phyloP scores from a whole-genome alignment of 2,113 vertebrate genomes.

The Trogon surrucura region DNA sequence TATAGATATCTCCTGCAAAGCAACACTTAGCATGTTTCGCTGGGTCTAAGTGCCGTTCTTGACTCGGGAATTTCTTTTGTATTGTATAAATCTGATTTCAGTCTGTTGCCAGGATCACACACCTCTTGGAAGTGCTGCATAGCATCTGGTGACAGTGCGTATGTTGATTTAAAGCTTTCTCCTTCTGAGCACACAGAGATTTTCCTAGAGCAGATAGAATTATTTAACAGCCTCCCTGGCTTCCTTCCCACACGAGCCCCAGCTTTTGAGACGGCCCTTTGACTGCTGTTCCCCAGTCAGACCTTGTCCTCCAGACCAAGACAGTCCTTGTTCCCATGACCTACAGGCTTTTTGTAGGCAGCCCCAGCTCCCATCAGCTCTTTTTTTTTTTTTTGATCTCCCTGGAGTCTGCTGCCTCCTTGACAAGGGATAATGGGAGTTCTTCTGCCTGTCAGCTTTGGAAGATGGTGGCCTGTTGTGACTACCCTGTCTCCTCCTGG shows the following conservation, averaged over 20 bases:
- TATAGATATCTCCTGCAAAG: background rate
- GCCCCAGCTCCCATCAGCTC: background rate
- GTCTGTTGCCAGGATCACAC: background rate
- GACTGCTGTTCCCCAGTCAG: background rate
- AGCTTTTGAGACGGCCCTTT: background rate
- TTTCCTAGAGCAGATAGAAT: constrained; percentile 39
- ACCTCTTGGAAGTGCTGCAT: constrained; percentile 27
- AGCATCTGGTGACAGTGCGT: background rate
- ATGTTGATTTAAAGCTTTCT: constrained; percentile 35
- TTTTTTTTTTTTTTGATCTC: background rate
- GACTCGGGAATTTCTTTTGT: background rate
- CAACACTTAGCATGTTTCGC: background rate
- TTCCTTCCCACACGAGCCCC: background rate
- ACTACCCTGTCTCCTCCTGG: background rate
- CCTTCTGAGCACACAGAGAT: background rate
- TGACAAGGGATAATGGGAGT: background rate
- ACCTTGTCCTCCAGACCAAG: constrained; percentile 5
- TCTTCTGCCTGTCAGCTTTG: background rate
- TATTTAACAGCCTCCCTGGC: background rate
- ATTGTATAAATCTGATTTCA: background rate
- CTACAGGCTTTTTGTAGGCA: background rate
- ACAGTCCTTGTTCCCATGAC: background rate
- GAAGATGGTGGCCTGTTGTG: background rate
- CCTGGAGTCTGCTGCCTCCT: background rate
- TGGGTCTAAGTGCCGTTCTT: background rate